phyloP scores from a whole-genome alignment of 2,888 invertebrate species.

The Andrena dorsata region DNA sequence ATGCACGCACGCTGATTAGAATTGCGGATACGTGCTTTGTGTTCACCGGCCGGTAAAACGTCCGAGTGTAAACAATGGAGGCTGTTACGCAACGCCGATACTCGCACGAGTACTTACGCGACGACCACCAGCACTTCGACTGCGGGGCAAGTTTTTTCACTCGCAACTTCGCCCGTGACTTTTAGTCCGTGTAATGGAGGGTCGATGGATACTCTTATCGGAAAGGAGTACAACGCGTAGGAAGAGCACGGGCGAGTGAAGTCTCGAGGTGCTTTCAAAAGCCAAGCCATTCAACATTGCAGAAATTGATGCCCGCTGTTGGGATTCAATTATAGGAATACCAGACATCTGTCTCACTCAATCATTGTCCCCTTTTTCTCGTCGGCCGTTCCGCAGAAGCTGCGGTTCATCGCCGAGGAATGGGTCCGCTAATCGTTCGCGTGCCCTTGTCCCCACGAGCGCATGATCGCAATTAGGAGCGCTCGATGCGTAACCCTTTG shows the following conservation, averaged over 20 bases:
- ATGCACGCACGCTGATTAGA: slow-evolving; percentile 69
- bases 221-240: background rate
- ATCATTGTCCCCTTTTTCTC: slow-evolving; percentile 14
- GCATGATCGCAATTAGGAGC: background rate
- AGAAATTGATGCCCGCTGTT: slow-evolving; percentile 2
- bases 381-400: background rate
- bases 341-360: slow-evolving; percentile 6
- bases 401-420: background rate
- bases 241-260: too few relatives aligned
- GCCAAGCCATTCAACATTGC: too few relatives aligned
- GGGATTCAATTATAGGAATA: background rate
- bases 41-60: slow-evolving; percentile 81
- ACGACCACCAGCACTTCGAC: slow-evolving; percentile 27
- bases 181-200: too few relatives aligned
- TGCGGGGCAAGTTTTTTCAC: background rate
- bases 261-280: too few relatives aligned
- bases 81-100: slow-evolving; percentile 68
- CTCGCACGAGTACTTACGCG: slow-evolving; percentile 40
- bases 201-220: too few relatives aligned
- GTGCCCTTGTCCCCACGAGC: slow-evolving; percentile 19
- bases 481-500: slow-evolving; percentile 14
- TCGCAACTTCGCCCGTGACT: slow-evolving; percentile 22
- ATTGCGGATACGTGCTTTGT: slow-evolving; percentile 78
- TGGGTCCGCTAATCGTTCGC: slow-evolving; percentile 21
- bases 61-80: slow-evolving; percentile 73